Percentiles rank a stretch among this genome's conserved stretches.
These are phyloP conservation scores for Gopherus evgoodei DNA, from an alignment of 2,113 vertebrate genomes.

Conservation along the genomic window DNA sequence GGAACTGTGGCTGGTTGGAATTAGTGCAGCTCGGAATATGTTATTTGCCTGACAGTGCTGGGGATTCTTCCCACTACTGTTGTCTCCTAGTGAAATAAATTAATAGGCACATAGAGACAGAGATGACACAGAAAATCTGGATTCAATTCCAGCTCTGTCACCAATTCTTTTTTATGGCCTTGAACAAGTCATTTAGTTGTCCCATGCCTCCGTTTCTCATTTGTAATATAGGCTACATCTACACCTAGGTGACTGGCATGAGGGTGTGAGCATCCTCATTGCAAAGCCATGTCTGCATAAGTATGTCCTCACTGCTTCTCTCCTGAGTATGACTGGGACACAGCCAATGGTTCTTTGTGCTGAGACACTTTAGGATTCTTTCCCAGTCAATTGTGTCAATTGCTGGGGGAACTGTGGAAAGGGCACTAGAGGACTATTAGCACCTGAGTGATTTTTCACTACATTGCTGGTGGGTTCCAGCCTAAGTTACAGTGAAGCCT, in stretches of 20 bases:
- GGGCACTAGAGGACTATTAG: neutral
- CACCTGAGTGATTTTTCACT: too few relatives aligned
- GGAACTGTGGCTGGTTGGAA: neutral
- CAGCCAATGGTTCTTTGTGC: neutral
- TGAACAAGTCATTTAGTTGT: neutral
- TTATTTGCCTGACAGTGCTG: too few relatives aligned
- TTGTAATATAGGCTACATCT: neutral
- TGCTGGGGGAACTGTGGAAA: neutral
- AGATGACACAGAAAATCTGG: neutral
- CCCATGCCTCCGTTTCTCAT: neutral
- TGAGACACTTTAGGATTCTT: neutral
- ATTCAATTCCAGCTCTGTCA: neutral
- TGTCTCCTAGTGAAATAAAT: neutral
- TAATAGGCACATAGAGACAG: neutral
- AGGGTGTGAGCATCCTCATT: too few relatives aligned
- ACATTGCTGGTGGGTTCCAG: neutral
- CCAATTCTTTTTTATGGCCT: neutral
- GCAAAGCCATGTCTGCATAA: too few relatives aligned
- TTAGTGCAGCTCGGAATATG: too few relatives aligned
- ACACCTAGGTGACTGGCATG: neutral
- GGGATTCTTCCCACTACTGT: neutral
- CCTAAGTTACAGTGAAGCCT: neutral
- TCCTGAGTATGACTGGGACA: too few relatives aligned
- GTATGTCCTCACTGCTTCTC: neutral
- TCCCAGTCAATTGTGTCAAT: neutral